Conservation (phyloP, 2,888 invertebrate species). For the Harpalus rubripes region DNA sequence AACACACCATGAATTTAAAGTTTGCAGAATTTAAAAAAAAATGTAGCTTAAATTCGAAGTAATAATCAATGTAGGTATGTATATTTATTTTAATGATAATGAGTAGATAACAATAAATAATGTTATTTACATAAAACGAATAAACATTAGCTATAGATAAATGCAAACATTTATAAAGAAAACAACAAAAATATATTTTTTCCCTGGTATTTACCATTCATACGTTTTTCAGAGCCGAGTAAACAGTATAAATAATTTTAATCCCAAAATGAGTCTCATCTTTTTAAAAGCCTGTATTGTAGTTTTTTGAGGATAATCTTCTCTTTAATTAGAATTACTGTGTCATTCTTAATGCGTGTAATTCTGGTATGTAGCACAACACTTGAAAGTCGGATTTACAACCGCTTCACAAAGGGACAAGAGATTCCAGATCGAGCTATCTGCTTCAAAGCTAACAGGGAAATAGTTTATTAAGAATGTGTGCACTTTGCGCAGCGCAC, state of each 20-base stretch:
- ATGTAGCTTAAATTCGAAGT: too few species aligned
- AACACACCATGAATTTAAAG: too few species aligned
- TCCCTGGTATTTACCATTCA: too few species aligned
- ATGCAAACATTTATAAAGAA: too few species aligned
- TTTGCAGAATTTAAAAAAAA: too few species aligned
- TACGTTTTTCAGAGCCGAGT: not conserved
- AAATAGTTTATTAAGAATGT: conserved; percentile 42
- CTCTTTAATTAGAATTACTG: conserved; percentile 47
- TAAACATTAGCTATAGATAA: too few species aligned
- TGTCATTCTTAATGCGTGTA: conserved; percentile 30
- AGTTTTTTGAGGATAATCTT: conserved; percentile 31
- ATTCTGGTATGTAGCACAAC: conserved; percentile 32
- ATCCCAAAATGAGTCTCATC: conserved; percentile 17
- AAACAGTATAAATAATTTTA: conserved; percentile 19
- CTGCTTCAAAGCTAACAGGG: conserved; percentile 20
- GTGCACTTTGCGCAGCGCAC: not conserved
- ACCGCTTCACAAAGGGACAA: conserved; percentile 21
- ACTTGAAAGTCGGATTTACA: conserved; percentile 18
- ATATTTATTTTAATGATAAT: too few species aligned
- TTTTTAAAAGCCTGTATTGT: conserved; percentile 30
- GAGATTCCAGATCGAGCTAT: not conserved
- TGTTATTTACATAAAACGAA: too few species aligned
- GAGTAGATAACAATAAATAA: too few species aligned
- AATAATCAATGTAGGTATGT: too few species aligned
- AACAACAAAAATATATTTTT: too few species aligned